Base-by-base conservation (phyloP, 2,888 invertebrate species). In the Xanthorhoe spadicearia region DNA sequence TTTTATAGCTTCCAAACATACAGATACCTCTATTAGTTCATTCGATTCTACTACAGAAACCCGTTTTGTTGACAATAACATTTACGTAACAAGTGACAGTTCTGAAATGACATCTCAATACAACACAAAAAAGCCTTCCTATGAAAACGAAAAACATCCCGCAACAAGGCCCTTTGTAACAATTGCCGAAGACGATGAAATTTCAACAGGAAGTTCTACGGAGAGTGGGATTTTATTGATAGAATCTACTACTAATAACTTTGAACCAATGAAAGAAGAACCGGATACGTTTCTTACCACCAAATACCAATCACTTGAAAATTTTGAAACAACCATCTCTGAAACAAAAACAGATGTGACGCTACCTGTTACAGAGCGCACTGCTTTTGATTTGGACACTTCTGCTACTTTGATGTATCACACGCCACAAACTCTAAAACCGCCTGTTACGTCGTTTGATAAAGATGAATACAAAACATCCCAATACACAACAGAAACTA, bases 391-490 rank as follows among this genome's bases (percentile, higher is more conserved):
- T 18, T 18, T 23, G 15, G 55, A 46, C 10, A 8, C 43, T 55
- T 55, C 35, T 46, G 18, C 23, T 19, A 55, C 23, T 28, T 52
- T 46, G 17, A 46, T 46, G 48, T 17, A 48, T 48, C 15, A 48
- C 4, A 17, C 48, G 15, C 8, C 15, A 7, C 48, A 48, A 48
- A 48, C 48, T 8, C 48, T 17, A 48, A 48, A 48, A 17, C 48
- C 17, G 17, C 15, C 48, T 17, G 17, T 48, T 8, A 48, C 48
- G 7, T 13, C 15, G 1, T 15, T 7, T 48, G 48, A 48, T 48
- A 6, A 8, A 6, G 15, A 48, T 48, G 17, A 15, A 17, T 48
- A 48, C 48, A 48, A 43, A 43, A 43, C 38, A 13, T 43, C 38
- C 1, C 13, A 13, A 13, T 13, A 43, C 3, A 43, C 38, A 13